These are phyloP conservation scores for Anguilla rostrata DNA, from an alignment of 2,113 vertebrate species.

Conservation along the genomic window DNA sequence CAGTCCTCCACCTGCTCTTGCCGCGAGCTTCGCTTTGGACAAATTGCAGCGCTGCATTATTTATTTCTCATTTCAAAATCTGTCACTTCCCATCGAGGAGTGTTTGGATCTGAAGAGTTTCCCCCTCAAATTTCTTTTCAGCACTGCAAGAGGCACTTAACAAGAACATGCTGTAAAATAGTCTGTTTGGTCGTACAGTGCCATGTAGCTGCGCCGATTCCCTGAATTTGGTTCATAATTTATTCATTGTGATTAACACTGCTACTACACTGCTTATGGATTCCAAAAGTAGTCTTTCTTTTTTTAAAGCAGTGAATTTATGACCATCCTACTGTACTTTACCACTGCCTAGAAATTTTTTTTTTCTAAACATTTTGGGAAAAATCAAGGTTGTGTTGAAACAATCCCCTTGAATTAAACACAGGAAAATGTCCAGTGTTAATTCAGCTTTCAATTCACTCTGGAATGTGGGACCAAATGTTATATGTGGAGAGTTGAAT, in stretches of 20 bases:
- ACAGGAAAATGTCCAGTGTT: too few species aligned
- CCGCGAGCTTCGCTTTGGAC: neutral
- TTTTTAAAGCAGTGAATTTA: neutral
- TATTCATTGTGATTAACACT: neutral
- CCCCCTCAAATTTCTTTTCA: neutral
- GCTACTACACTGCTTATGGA: neutral
- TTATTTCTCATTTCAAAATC: conserved; percentile 5
- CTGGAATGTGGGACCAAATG: too few species aligned
- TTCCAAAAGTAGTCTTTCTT: neutral
- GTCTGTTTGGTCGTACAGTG: neutral
- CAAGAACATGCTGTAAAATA: conserved; percentile 2
- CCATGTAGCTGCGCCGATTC: neutral
- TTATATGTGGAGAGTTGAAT: too few species aligned
- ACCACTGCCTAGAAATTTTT: neutral
- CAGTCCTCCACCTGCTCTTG: neutral
- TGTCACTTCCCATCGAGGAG: conserved; percentile 15
- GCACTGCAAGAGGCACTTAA: neutral
- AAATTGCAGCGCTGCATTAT: conserved; percentile 15
- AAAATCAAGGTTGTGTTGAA: neutral
- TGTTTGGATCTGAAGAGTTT: conserved; percentile 5
- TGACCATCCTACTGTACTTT: neutral
- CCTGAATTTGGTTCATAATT: neutral
- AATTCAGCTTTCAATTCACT: too few species aligned
- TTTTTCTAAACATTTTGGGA: neutral
- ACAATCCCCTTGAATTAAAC: neutral